Conservation (phyloP, 2,888 invertebrate species). For the Leucophenga maculata region DNA sequence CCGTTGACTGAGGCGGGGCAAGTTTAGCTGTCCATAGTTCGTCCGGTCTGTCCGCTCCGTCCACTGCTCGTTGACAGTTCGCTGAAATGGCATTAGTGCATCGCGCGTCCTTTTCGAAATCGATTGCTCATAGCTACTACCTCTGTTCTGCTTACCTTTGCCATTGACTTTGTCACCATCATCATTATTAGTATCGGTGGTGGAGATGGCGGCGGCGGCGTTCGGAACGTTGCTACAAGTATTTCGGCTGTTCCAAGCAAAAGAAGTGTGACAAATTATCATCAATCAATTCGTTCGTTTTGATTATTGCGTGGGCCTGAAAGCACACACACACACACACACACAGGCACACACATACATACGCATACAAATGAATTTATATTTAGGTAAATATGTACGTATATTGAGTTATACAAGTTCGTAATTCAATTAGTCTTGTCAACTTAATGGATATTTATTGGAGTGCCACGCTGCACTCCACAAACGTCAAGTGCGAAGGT, state of each 20-base stretch:
- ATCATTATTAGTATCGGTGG: too few species aligned
- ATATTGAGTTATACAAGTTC: slow-evolving; percentile 31
- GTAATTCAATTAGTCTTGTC: slow-evolving; percentile 27
- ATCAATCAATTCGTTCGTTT: slow-evolving; percentile 53
- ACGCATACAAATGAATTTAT: slow-evolving; percentile 10
- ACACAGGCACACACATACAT: slow-evolving; percentile 16
- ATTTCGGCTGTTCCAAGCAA: slow-evolving; percentile 29
- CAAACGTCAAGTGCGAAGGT: too few species aligned
- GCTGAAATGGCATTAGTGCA: slow-evolving; percentile 4
- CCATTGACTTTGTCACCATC: too few species aligned
- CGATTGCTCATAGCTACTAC: too few species aligned
- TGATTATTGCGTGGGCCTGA: slow-evolving; percentile 42
- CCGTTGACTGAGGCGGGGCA: background rate
- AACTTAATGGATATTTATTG: slow-evolving; percentile 27
- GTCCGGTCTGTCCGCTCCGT: too few species aligned
- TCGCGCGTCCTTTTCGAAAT: background rate
- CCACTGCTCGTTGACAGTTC: background rate
- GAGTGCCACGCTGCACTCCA: too few species aligned
- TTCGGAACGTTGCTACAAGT: background rate
- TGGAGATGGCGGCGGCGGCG: too few species aligned
- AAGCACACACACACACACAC: slow-evolving; percentile 31
- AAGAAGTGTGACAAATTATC: slow-evolving; percentile 58
- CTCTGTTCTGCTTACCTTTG: too few species aligned
- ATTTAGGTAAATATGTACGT: slow-evolving; percentile 9
- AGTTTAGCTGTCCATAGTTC: background rate